Evolutionary conservation across 2,113 vertebrate genomes (phyloP).

Genomic region (Megaceryle maxima): DNA sequence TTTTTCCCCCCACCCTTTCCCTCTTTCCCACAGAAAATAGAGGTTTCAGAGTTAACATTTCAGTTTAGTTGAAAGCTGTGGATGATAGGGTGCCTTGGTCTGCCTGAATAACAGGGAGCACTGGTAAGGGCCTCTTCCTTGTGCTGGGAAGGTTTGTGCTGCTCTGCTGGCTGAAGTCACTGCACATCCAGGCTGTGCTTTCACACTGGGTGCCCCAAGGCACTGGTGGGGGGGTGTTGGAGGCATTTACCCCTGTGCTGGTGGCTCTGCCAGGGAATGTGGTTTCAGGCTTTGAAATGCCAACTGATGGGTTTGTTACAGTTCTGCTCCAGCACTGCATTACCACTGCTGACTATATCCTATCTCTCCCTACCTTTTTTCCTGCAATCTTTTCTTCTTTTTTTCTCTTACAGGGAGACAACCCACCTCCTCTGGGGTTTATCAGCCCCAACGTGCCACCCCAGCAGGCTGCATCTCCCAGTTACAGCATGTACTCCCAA

Average conservation of each 20-base stretch:
- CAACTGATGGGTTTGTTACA: background rate
- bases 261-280: background rate
- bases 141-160: background rate
- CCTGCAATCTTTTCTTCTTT: background rate
- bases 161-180: background rate
- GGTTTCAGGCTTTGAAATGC: background rate
- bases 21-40: background rate
- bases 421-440: constrained; percentile 80
- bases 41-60: background rate
- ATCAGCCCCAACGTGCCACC: constrained; percentile 59
- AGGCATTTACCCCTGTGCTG: background rate
- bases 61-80: background rate
- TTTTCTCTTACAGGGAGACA: constrained; percentile 78
- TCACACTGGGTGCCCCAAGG: background rate
- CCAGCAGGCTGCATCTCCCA: constrained; percentile 60
- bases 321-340: background rate
- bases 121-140: background rate
- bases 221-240: background rate
- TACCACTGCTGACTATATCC: background rate
- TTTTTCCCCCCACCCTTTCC: background rate
- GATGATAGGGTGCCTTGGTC: background rate
- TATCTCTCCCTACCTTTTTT: background rate
- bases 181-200: background rate
- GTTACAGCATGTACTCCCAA: constrained; percentile 79
- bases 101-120: background rate